Base-by-base conservation (phyloP, 2,888 invertebrate genomes). In the Seira sanloemensis region DNA sequence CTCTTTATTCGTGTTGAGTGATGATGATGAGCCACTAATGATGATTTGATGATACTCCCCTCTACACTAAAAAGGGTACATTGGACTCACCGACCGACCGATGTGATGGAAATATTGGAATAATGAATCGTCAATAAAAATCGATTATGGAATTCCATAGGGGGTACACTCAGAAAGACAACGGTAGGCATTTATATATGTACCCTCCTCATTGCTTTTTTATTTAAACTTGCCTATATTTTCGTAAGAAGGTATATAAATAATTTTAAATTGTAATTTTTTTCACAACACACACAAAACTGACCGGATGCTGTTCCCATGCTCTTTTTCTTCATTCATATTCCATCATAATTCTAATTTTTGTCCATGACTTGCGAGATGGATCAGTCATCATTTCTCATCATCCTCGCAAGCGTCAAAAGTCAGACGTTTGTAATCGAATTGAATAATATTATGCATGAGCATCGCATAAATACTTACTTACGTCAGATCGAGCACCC, bases 41-140 rank as follows among this genome's bases (percentile, higher is more conserved):
- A n/a, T n/a, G n/a, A n/a, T n/a, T n/a, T n/a, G n/a, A n/a, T n/a
- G n/a, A n/a, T n/a, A n/a, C n/a, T n/a, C n/a, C n/a, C n/a, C n/a
- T n/a, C n/a, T n/a, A n/a, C n/a, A n/a, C n/a, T n/a, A n/a, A n/a
- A n/a, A n/a, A n/a, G n/a, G n/a, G n/a, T n/a, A n/a, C n/a, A n/a
- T n/a, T n/a, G n/a, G n/a, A n/a, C n/a, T n/a, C n/a, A n/a, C n/a
- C n/a, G n/a, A n/a, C n/a, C n/a, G 83, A 74, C 77, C 62, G 68
- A 25, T 24, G 68, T 68, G 23, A 26, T 68, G 68, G 24, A 54
- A 78, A 68, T 76, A 82, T 82, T 76, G 82, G 71, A 78, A 85
- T 88, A 88, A 88, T 88, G 88, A 88, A 87, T 88, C 88, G 86
- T 88, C 88, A 88, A 88, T 88, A 88, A 88, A 88, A 88, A 88